phyloP scores from a whole-genome alignment of 1,140 invertebrate genomes.

The Oreohelix idahoensis region DNA sequence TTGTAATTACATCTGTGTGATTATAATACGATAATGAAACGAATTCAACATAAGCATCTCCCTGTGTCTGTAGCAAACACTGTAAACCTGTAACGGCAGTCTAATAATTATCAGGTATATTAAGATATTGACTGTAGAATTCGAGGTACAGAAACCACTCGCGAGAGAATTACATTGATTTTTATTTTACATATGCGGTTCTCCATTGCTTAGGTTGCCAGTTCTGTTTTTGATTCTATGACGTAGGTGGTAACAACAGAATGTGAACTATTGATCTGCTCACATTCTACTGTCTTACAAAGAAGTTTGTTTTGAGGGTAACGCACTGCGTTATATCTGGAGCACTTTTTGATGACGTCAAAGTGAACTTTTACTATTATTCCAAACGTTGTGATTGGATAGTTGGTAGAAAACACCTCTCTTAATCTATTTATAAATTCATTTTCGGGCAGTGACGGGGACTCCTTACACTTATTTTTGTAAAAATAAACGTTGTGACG shows the following conservation, averaged over 20 bases:
- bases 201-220: background rate
- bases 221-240: background rate
- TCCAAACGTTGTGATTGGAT: background rate
- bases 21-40: background rate
- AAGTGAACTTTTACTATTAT: background rate
- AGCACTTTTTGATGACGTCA: background rate
- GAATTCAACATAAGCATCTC: too few relatives aligned
- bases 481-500: slow-evolving; percentile 5
- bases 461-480: background rate
- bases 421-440: background rate
- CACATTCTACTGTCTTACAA: background rate
- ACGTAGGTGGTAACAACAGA: background rate
- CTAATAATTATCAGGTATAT: background rate
- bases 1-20: background rate
- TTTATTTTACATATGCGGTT: background rate
- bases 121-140: background rate
- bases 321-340: background rate
- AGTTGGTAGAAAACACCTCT: background rate
- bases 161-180: background rate
- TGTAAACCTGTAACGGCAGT: too few relatives aligned
- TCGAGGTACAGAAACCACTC: too few relatives aligned
- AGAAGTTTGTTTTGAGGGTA: too few relatives aligned
- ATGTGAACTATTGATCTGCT: too few relatives aligned
- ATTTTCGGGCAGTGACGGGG: background rate
- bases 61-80: background rate